Percentiles rank a stretch among this genome's conserved stretches.
Evolutionary conservation across 2,797 vertebrate species (phyloP).

Genomic region (Danio albolineatus): DNA sequence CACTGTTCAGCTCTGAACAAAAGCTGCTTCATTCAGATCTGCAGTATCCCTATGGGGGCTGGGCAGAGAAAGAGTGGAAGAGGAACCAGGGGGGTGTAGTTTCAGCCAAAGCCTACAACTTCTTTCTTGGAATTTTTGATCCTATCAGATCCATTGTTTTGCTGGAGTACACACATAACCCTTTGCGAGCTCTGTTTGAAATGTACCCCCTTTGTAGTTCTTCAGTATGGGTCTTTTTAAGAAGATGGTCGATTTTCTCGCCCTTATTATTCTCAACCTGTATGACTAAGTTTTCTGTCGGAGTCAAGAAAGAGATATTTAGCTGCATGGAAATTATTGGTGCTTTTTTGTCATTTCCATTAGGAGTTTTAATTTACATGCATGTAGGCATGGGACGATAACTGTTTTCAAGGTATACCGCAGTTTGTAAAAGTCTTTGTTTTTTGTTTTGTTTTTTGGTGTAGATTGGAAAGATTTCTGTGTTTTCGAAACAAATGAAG

Average conservation of each 20-base stretch:
- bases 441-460: too few relatives aligned
- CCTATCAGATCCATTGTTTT: conserved; percentile 32
- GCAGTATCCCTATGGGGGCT: conserved; percentile 52
- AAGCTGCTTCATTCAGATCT: conserved; percentile 61
- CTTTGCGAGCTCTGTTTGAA: not conserved
- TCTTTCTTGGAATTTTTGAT: conserved; percentile 59
- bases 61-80: conserved; percentile 43
- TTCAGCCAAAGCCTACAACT: conserved; percentile 46
- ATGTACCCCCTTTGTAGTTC: not conserved
- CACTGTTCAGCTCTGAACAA: conserved; percentile 60
- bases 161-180: conserved; percentile 9
- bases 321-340: not conserved
- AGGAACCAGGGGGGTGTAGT: conserved; percentile 37
- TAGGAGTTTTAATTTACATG: too few relatives aligned
- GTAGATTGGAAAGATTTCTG: too few relatives aligned
- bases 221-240: not conserved
- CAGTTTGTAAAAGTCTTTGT: too few relatives aligned
- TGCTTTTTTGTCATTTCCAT: too few relatives aligned
- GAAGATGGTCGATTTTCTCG: not conserved
- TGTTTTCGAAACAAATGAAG: too few relatives aligned
- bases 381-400: too few relatives aligned
- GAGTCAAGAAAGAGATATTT: not conserved
- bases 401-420: too few relatives aligned
- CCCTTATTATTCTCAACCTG: not conserved
- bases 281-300: not conserved